Evolutionary conservation across 2,888 invertebrate species (phyloP).

Genomic region (Chymomyza procnemis): DNA sequence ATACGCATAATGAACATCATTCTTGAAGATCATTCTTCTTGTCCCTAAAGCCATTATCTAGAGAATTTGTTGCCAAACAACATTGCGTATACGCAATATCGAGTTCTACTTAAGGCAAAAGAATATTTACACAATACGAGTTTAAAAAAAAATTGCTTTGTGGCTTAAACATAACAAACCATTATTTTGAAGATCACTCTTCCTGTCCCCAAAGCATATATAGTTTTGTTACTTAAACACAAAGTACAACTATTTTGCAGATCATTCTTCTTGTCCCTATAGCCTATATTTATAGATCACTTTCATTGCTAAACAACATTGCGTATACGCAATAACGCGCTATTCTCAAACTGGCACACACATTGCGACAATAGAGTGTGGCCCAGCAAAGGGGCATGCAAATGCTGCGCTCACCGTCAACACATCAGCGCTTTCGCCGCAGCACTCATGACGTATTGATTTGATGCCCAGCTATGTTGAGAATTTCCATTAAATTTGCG

Average conservation of each 20-base stretch:
- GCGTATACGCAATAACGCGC: constrained; percentile 61
- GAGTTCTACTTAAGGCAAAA: too few relatives aligned
- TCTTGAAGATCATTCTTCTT: constrained; percentile 4
- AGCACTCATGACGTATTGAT: constrained; percentile 71
- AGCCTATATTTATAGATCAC: constrained; percentile 9
- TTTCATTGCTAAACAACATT: constrained; percentile 36
- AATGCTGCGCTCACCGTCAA: constrained; percentile 36
- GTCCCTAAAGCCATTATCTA: not conserved
- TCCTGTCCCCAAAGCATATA: too few relatives aligned
- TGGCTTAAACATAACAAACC: too few relatives aligned
- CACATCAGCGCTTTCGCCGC: constrained; percentile 43
- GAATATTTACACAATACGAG: too few relatives aligned
- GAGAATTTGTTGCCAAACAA: constrained; percentile 29
- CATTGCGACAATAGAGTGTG: constrained; percentile 7
- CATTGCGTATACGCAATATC: constrained; percentile 60
- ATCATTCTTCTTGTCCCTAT: constrained; percentile 4
- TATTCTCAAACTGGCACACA: constrained; percentile 24
- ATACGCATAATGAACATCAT: too few relatives aligned
- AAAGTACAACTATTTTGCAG: constrained; percentile 1
- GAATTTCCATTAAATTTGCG: constrained; percentile 69
- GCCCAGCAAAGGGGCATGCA: not conserved
- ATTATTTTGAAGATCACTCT: too few relatives aligned
- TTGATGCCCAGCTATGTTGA: constrained; percentile 69
- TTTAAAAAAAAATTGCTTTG: too few relatives aligned
- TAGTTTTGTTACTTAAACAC: too few relatives aligned